Evolutionary conservation across 2,797 vertebrate genomes (phyloP), one percentile per base, ranked within the genome.

Genomic region (Scomberomorus guttatus): DNA sequence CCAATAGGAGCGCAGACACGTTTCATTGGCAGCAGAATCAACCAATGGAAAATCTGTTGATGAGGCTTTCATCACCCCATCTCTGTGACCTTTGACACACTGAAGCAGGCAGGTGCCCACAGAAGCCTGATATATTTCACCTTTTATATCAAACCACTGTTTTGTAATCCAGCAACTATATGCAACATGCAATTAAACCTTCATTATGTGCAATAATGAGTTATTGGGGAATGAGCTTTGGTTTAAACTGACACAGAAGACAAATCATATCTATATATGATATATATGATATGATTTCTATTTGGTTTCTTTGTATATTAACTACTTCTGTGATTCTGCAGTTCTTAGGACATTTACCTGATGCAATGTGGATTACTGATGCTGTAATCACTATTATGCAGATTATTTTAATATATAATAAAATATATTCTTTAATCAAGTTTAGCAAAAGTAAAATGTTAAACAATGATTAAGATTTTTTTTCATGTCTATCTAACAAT

Each of bases 1-100:
- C 6, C 29, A 32, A 32, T 6, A 32, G 29, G 29, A 32, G 29
- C 29, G 6, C 29, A 32, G 5, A 32, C 5, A 32, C 6, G 5
- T 32, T 32, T 32, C 2, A 32, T 32, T 32, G 29, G 29, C 29
- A 32, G 29, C 4, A 32, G 29, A 32, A 32, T 32, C 29, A 32
- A 32, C 29, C 29, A 32, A 32, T 32, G 29, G 29, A 32, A 32
- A n/a, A n/a, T 32, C 29, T 32, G 29, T 32, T 32, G 29, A 5
- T 32, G 29, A 32, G 29, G 29, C 29, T 32, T 29, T 29, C 4
- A 29, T 29, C 29, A 32, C 5, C 29, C 5, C 29, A 32, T 32
- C 29, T 32, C 29, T 32, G 29, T 32, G 29, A 32, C 6, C 24
- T 73, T 48, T 83, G 42, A 46, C 64, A 50, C 59, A 60, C 14